Evolutionary conservation across 2,113 vertebrate species (phyloP).

Genomic region (Triplophysa tibetana): DNA sequence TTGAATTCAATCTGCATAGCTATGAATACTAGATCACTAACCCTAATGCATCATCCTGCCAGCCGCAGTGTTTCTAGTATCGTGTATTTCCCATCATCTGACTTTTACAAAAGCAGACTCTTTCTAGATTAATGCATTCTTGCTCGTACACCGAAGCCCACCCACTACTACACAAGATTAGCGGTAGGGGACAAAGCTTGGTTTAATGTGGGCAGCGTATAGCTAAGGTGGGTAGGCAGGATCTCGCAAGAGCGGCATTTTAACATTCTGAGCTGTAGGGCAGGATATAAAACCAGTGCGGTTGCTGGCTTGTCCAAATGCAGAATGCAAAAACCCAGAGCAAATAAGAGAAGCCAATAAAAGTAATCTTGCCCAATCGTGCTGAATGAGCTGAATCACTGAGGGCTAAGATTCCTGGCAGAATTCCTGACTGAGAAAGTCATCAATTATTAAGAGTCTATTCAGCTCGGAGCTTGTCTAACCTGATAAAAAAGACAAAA

Average conservation of each 20-base stretch:
- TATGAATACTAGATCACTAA: constrained; percentile 26
- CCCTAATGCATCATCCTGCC: constrained; percentile 30
- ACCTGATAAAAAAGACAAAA: constrained; percentile 34
- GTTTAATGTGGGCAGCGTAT: constrained; percentile 40
- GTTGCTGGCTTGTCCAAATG: constrained; percentile 24
- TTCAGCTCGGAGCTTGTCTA: constrained; percentile 44
- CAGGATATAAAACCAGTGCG: constrained; percentile 47
- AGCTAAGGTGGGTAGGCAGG: constrained; percentile 43
- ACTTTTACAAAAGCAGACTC: constrained; percentile 17
- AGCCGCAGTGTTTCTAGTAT: constrained; percentile 8
- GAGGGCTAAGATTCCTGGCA: constrained; percentile 41
- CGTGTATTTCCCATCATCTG: background rate
- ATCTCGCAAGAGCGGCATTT: constrained; percentile 45
- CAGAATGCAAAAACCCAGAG: constrained; percentile 3
- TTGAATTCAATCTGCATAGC: background rate
- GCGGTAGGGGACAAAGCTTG: constrained; percentile 42
- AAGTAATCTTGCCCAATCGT: constrained; percentile 30
- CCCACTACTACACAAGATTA: constrained; percentile 46
- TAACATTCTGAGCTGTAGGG: constrained; percentile 38
- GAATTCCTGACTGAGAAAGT: constrained; percentile 51
- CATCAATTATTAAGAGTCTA: constrained; percentile 55
- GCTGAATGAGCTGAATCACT: constrained; percentile 43
- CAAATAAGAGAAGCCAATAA: constrained; percentile 28
- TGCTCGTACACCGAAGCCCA: constrained; percentile 44
- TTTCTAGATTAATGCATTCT: constrained; percentile 26